Evolutionary conservation across 2,797 vertebrate genomes (phyloP).

Genomic region (Eutrigla gurnardus): DNA sequence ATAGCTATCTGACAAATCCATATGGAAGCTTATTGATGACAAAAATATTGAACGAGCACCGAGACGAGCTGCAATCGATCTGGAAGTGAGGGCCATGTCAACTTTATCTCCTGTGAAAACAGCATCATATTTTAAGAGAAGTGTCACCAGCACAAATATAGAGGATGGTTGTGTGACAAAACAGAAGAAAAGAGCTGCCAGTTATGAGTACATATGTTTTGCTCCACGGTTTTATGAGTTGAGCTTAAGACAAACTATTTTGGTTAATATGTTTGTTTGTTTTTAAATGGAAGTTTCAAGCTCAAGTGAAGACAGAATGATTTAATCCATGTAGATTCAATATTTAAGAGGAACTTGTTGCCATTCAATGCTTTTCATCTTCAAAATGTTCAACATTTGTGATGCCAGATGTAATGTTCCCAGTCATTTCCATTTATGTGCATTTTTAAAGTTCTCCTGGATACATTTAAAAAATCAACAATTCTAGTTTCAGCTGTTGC

Average conservation of each 20-base stretch:
- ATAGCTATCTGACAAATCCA: slow-evolving; percentile 60
- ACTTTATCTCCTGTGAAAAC: not conserved
- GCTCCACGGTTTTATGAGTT: not conserved
- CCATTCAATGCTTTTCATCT: no score
- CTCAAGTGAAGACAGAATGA: no score
- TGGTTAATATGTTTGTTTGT: not conserved
- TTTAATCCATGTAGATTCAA: no score
- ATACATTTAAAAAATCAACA: no score
- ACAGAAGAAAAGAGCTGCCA: not conserved
- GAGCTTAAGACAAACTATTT: not conserved
- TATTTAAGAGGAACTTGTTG: no score
- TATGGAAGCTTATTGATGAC: slow-evolving; percentile 57
- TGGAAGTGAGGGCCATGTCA: not conserved
- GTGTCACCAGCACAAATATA: no score
- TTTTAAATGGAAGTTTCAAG: no score
- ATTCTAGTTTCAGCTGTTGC: no score
- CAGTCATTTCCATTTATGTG: no score
- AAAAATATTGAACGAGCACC: slow-evolving; percentile 36
- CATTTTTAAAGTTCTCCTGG: no score
- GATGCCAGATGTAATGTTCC: no score
- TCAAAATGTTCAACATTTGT: no score
- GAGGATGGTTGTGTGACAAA: not conserved
- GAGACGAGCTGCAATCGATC: slow-evolving; percentile 42
- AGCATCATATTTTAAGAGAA: not conserved
- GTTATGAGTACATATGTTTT: not conserved